These are phyloP conservation scores for Perognathus longimembris DNA, from an alignment of 2,113 vertebrate genomes.

Conservation along the genomic window DNA sequence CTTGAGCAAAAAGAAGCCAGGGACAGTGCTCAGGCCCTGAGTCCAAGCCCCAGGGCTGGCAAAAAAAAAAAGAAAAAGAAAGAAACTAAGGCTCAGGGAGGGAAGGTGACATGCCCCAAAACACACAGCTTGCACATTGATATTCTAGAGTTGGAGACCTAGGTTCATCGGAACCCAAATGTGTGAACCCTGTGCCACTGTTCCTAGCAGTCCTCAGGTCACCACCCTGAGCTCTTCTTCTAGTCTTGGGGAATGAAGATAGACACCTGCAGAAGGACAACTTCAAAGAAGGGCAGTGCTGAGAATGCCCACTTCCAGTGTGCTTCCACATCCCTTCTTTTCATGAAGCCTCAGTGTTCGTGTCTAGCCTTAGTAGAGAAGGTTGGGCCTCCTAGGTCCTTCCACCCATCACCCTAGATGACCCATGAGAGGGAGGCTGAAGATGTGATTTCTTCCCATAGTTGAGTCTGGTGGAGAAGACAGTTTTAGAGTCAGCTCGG, in stretches of 20 bases:
- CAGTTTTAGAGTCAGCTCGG: not conserved
- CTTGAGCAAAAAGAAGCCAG: too few relatives aligned
- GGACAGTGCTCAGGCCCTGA: too few relatives aligned
- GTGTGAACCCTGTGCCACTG: rapidly evolving
- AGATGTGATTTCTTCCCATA: not conserved
- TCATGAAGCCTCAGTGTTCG: too few relatives aligned
- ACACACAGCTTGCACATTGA: not conserved
- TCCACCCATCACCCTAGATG: not conserved
- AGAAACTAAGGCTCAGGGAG: not conserved
- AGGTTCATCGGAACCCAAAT: not conserved
- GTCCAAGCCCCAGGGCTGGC: too few relatives aligned
- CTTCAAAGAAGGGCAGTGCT: not conserved
- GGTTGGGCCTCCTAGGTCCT: not conserved
- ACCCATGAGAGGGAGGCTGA: not conserved
- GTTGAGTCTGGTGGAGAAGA: not conserved
- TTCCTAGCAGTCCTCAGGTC: not conserved
- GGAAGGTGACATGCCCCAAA: not conserved
- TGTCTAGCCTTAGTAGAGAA: not conserved
- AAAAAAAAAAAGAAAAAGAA: too few relatives aligned
- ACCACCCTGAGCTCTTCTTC: not conserved
- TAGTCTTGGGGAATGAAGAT: not conserved
- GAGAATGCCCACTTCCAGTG: not conserved
- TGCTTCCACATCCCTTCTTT: not conserved
- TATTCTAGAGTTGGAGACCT: not conserved
- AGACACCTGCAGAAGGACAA: not conserved